These are phyloP conservation scores for Euwallacea fornicatus DNA, from an alignment of 1,140 invertebrate genomes.

Conservation along the genomic window DNA sequence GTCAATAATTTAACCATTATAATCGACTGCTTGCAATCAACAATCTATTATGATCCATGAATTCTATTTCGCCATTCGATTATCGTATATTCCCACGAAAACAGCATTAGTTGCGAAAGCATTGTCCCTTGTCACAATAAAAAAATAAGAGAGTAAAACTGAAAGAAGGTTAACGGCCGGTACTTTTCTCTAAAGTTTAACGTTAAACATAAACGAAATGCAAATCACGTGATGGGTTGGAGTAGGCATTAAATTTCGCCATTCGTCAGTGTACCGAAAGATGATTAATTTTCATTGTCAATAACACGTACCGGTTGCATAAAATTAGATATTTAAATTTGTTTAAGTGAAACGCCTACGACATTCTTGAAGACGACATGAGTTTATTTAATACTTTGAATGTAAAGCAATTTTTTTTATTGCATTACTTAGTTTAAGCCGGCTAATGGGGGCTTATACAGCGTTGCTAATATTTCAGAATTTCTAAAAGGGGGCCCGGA, in stretches of 20 bases:
- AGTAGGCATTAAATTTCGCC: conserved; percentile 4
- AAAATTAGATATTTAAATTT: conserved; percentile 19
- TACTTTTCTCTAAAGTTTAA: neutral
- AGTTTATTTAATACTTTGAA: neutral
- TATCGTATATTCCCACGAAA: too few species aligned
- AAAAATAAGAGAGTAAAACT: neutral
- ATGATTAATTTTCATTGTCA: conserved; percentile 19
- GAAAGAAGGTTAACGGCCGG: conserved; percentile 9
- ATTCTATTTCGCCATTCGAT: too few species aligned
- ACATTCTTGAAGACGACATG: conserved; percentile 1
- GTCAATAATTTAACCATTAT: too few species aligned
- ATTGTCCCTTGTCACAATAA: too few species aligned
- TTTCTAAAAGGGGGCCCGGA: too few species aligned
- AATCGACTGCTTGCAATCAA: too few species aligned
- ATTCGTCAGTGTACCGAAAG: neutral
- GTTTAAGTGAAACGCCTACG: conserved; percentile 19
- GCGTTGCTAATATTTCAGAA: too few species aligned
- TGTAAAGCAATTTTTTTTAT: neutral
- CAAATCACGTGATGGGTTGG: neutral
- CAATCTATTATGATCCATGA: too few species aligned
- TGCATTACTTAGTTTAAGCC: too few species aligned
- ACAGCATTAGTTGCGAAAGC: too few species aligned
- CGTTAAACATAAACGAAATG: neutral
- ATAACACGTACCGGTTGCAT: conserved; percentile 22
- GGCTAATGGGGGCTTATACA: too few species aligned